Evolutionary conservation across 2,797 vertebrate species (phyloP).

Genomic region (Moxostoma hubbsi): DNA sequence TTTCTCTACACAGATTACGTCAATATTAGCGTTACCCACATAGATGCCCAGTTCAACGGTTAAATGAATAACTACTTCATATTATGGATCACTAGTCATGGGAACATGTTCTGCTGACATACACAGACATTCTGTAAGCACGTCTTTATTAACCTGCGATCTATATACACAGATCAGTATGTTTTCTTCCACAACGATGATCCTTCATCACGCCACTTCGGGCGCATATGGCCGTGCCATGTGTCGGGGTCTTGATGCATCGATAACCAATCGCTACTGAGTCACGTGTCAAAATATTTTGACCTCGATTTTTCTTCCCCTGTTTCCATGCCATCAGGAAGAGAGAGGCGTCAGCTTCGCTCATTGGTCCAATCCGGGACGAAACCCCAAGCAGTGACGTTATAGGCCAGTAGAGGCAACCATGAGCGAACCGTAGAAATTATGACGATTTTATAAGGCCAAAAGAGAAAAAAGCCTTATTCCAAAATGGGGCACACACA

Average conservation of each 20-base stretch:
- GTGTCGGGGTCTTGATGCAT: constrained; percentile 56
- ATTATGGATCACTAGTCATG: background rate
- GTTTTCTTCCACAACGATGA: constrained; percentile 16
- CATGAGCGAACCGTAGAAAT: background rate
- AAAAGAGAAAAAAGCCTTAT: no score
- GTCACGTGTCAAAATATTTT: constrained; percentile 81
- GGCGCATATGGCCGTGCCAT: constrained; percentile 49
- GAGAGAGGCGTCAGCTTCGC: constrained; percentile 54
- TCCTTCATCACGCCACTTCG: constrained; percentile 30
- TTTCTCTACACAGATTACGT: constrained; percentile 45
- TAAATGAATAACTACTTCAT: background rate
- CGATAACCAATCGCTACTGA: constrained; percentile 77
- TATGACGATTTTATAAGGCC: background rate
- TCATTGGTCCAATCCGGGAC: constrained; percentile 75
- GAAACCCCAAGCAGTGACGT: constrained; percentile 25
- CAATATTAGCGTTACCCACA: constrained; percentile 17
- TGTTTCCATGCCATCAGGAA: constrained; percentile 88
- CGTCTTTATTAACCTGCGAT: background rate
- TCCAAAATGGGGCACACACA: no score
- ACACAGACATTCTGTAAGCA: background rate
- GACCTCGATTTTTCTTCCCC: constrained; percentile 85
- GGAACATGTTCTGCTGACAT: background rate
- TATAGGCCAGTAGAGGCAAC: constrained; percentile 37
- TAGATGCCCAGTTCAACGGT: no score
- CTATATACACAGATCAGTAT: background rate